These are phyloP conservation scores for Hybos culiciformis DNA, from an alignment of 2,888 invertebrate species.

Conservation along the genomic window DNA sequence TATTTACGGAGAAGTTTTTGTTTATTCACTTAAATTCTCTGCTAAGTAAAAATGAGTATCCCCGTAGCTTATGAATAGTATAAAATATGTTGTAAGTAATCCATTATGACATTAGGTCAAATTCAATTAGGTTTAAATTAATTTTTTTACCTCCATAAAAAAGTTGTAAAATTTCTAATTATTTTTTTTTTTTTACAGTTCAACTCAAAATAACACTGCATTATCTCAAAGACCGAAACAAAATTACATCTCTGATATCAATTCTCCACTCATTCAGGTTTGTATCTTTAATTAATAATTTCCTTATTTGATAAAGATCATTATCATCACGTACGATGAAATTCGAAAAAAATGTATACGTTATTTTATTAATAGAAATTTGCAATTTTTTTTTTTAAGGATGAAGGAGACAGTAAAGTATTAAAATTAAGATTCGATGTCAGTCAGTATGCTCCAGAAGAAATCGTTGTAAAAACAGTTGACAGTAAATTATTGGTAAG, in stretches of 20 bases:
- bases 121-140: too few relatives aligned
- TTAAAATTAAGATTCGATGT: constrained; percentile 94
- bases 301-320: background rate
- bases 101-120: too few relatives aligned
- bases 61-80: too few relatives aligned
- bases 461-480: constrained; percentile 96
- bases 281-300: constrained; percentile 11
- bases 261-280: constrained; percentile 68
- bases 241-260: constrained; percentile 65
- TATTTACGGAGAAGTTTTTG: too few relatives aligned
- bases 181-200: constrained; percentile 25
- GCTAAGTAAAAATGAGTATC: too few relatives aligned
- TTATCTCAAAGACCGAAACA: constrained; percentile 32
- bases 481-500: constrained; percentile 92
- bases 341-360: background rate
- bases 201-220: constrained; percentile 33
- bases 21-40: too few relatives aligned
- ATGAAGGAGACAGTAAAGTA: constrained; percentile 86
- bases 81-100: too few relatives aligned
- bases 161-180: background rate
- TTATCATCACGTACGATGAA: background rate
- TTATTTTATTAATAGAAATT: background rate
- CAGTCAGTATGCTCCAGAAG: constrained; percentile 92
- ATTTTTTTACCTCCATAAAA: too few relatives aligned
- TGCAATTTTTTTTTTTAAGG: constrained; percentile 50